phyloP scores from a whole-genome alignment of 2,888 invertebrate genomes.

The Sarcophaga subvicina region DNA sequence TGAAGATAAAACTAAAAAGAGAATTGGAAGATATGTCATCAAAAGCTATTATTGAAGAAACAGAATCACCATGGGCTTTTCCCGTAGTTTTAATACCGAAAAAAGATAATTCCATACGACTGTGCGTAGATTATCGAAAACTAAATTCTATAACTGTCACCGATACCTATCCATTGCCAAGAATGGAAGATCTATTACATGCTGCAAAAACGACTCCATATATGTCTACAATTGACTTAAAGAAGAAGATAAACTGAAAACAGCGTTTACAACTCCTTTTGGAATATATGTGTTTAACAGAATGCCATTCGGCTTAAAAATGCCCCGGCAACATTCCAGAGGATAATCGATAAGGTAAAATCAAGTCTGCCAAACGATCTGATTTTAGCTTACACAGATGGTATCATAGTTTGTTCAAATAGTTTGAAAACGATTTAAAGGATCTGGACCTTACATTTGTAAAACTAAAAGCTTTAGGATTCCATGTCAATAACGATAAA shows the following conservation, averaged over 20 bases:
- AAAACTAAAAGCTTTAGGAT: slow-evolving; percentile 15
- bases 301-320: slow-evolving; percentile 53
- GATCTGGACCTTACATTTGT: not conserved
- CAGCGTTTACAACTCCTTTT: slow-evolving; percentile 1
- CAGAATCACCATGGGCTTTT: too few species aligned
- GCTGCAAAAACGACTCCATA: slow-evolving; percentile 70
- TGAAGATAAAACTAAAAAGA: slow-evolving; percentile 18
- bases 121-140: too few species aligned
- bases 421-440: slow-evolving; percentile 30
- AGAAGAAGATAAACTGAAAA: slow-evolving; percentile 33
- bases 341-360: slow-evolving; percentile 71
- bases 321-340: slow-evolving; percentile 54
- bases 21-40: slow-evolving; percentile 35
- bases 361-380: slow-evolving; percentile 48
- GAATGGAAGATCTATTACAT: slow-evolving; percentile 72
- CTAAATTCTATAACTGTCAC: too few species aligned
- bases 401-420: slow-evolving; percentile 70
- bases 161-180: too few species aligned
- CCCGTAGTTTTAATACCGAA: slow-evolving; percentile 65
- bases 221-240: slow-evolving; percentile 73
- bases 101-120: slow-evolving; percentile 66
- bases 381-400: slow-evolving; percentile 73
- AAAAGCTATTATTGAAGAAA: slow-evolving; percentile 66
- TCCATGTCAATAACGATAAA: slow-evolving; percentile 29
- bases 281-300: slow-evolving; percentile 65